These are phyloP conservation scores for Muscicapa adusta DNA, from an alignment of 2,113 vertebrate genomes.

Conservation along the genomic window DNA sequence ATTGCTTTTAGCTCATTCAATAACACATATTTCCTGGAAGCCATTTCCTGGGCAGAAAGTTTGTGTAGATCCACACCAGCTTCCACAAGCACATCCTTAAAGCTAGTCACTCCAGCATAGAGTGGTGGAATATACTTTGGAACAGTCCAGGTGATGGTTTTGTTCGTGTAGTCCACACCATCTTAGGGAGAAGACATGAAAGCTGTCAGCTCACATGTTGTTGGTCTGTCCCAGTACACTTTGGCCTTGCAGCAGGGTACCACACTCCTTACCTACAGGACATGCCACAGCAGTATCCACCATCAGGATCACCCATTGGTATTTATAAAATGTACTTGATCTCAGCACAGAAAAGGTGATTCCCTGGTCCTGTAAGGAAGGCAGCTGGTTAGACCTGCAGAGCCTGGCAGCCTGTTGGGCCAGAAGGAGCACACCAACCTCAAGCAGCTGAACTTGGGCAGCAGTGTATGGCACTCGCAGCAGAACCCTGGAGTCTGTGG, in stretches of 20 bases:
- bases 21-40: slow-evolving; percentile 63
- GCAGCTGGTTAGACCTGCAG: not conserved
- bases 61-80: slow-evolving; percentile 75
- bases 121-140: slow-evolving; percentile 68
- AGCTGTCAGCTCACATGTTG: not conserved
- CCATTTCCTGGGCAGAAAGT: slow-evolving; percentile 59
- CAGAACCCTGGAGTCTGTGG: slow-evolving; percentile 42
- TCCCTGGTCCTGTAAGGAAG: slow-evolving; percentile 67
- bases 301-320: slow-evolving; percentile 64
- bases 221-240: not conserved
- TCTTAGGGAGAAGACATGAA: slow-evolving; percentile 52
- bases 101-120: slow-evolving; percentile 33
- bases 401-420: not conserved
- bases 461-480: slow-evolving; percentile 41
- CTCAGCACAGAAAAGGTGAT: slow-evolving; percentile 76
- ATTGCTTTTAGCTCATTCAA: slow-evolving; percentile 40
- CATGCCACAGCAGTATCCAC: slow-evolving; percentile 72
- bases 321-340: slow-evolving; percentile 74
- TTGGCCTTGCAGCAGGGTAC: not conserved
- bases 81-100: slow-evolving; percentile 64
- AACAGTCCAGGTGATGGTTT: slow-evolving; percentile 78
- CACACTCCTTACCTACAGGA: slow-evolving; percentile 49
- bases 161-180: slow-evolving; percentile 53
- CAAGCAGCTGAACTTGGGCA: not conserved
- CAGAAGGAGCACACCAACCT: slow-evolving; percentile 1